Conservation (phyloP, 2,888 invertebrate species). For the Brachyptera risi region DNA sequence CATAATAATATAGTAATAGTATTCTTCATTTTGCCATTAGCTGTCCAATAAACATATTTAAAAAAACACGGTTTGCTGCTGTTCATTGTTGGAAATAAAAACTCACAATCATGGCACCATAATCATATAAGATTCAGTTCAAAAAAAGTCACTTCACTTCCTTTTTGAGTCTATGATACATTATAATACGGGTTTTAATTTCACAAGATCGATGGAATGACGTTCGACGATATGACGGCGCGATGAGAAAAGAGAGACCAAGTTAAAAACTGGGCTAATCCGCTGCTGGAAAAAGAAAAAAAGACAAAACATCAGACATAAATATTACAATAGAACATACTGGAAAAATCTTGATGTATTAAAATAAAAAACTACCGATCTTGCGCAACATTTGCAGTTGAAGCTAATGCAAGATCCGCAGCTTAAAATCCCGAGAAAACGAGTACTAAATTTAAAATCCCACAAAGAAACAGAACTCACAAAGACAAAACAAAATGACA, state of each 20-base stretch:
- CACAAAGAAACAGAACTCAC: not conserved
- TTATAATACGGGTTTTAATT: too few relatives aligned
- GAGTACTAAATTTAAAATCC: constrained; percentile 5
- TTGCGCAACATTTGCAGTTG: too few relatives aligned
- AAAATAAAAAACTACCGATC: too few relatives aligned
- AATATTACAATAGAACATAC: not conserved
- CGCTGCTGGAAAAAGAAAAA: constrained; percentile 29
- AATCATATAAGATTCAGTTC: too few relatives aligned
- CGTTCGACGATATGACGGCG: constrained; percentile 22
- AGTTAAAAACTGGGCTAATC: constrained; percentile 28
- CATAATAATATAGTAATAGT: too few relatives aligned
- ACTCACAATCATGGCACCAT: too few relatives aligned
- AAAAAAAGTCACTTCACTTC: too few relatives aligned
- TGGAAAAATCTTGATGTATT: too few relatives aligned
- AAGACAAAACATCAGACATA: not conserved
- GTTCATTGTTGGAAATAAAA: too few relatives aligned
- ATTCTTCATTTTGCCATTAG: not conserved
- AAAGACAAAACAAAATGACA: not conserved
- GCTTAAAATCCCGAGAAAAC: not conserved
- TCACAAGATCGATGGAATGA: constrained; percentile 26
- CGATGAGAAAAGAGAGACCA: constrained; percentile 25
- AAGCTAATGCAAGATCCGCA: too few relatives aligned
- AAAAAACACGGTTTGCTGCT: not conserved
- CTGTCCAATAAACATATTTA: not conserved
- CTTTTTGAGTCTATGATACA: too few relatives aligned